Evolutionary conservation across 2,113 vertebrate species (phyloP).

Genomic region (Felis chaus): DNA sequence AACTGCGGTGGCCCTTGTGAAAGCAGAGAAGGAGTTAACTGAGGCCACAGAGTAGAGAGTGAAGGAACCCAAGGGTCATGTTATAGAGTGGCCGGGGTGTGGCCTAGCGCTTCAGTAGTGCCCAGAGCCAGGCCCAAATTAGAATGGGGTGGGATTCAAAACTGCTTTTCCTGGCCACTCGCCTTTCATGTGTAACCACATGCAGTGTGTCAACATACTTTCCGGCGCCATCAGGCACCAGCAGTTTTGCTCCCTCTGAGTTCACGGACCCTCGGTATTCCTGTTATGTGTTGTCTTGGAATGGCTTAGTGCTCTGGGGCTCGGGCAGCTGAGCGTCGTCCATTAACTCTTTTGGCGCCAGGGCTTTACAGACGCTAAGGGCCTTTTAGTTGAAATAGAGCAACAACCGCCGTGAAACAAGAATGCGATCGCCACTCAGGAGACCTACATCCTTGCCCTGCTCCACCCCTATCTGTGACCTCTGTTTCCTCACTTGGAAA

Average conservation of each 20-base stretch:
- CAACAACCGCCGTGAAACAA: neutral
- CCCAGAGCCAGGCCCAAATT: slow-evolving; percentile 63
- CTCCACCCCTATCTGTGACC: neutral
- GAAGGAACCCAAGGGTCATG: slow-evolving; percentile 58
- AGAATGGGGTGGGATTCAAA: slow-evolving; percentile 70
- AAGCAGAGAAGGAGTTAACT: slow-evolving; percentile 52
- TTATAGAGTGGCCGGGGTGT: slow-evolving; percentile 56
- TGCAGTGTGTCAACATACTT: slow-evolving; percentile 78
- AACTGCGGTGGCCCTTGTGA: neutral
- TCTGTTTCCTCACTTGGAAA: slow-evolving; percentile 51
- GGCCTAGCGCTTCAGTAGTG: slow-evolving; percentile 62
- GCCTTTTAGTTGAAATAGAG: slow-evolving; percentile 8
- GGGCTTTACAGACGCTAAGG: neutral
- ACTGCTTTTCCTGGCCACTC: slow-evolving; percentile 54
- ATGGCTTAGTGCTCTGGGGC: slow-evolving; percentile 66
- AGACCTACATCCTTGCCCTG: neutral
- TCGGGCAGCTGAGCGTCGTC: slow-evolving; percentile 76
- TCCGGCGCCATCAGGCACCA: slow-evolving; percentile 71
- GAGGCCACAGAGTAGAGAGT: neutral
- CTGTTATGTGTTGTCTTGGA: slow-evolving; percentile 79
- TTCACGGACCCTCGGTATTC: slow-evolving; percentile 76
- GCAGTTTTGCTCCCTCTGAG: slow-evolving; percentile 59
- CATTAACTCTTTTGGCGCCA: slow-evolving; percentile 62
- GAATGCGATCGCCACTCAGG: neutral
- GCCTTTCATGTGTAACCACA: slow-evolving; percentile 82